Base-by-base conservation (phyloP, 1,140 invertebrate genomes). In the Philopotamus ludificatus region DNA sequence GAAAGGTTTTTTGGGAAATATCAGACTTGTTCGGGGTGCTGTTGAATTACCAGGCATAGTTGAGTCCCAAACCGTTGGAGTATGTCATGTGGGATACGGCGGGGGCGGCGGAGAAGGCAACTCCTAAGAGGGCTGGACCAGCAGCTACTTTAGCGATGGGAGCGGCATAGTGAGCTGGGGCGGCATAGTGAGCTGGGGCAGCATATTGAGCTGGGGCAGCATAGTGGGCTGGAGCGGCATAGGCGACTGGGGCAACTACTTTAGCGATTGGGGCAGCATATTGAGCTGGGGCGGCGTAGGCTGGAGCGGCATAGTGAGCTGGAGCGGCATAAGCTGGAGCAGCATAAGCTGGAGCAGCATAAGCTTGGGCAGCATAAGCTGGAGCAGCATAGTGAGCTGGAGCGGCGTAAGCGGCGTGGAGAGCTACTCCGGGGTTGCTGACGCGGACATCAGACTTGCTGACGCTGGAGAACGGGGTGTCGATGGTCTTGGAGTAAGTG, bases 381-480 rank as follows among this genome's bases (percentile, higher is more conserved):
- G 73, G 18, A 67, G 74, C 23, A 23, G 72, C 66, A 8, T 16
- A 34, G 34, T 68, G 49, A 25, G 67, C 63, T 23, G 71, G 69
- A 28, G 63, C 64, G 23, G 63, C 65, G 23, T 34, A 34, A 10
- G 55, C 55, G 57, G 73, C 68, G 51, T 74, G 72, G 15, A 79
- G 67, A 18, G 79, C 80, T 3, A 83, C 41, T n/a, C 83, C 83
- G 12, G 85, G 84, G 74, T 87, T 87, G 75, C 81, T 86, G 1
- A 87, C 82, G 26, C 86, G 79, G 2, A 86, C 80, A 67, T 87
- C 85, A 21, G 82, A 74, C 70, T 85, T 86, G 71, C 84, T 83
- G 22, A 84, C 84, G 72, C 84, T 87, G 21, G 86, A 87, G 78
- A 84, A 89, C 1, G 87, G 86, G 1, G 86, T 88, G 68, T 86